These are phyloP conservation scores for Chrysopilus asiliformis DNA, from an alignment of 2,888 invertebrate genomes.

Conservation along the genomic window DNA sequence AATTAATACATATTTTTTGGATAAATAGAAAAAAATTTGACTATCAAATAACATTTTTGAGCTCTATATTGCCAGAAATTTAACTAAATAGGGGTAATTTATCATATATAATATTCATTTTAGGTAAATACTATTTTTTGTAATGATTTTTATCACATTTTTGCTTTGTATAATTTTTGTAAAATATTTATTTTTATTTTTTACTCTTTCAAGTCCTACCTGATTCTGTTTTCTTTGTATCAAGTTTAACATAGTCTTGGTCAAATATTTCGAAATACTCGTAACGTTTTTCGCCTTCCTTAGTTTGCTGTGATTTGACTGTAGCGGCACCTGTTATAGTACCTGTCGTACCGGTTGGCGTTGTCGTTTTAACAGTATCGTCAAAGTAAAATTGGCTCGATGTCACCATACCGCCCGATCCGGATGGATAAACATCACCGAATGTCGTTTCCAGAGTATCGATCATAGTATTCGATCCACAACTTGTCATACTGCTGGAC, in stretches of 20 bases:
- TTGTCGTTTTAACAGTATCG: slow-evolving; percentile 1
- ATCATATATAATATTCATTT: no score
- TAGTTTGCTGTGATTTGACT: slow-evolving; percentile 2
- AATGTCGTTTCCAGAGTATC: slow-evolving; percentile 47
- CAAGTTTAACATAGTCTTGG: slow-evolving; percentile 11
- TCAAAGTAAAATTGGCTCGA: not conserved
- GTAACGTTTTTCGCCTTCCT: slow-evolving; percentile 10
- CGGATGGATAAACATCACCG: slow-evolving; percentile 12
- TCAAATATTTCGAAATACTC: slow-evolving; percentile 14
- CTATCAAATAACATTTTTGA: slow-evolving; percentile 7
- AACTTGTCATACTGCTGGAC: slow-evolving; percentile 74
- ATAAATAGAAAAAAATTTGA: not conserved
- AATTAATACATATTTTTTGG: no score
- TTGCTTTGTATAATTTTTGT: no score
- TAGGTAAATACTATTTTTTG: no score
- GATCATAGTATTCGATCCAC: slow-evolving; percentile 72
- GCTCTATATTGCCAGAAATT: slow-evolving; percentile 9
- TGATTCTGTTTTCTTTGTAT: slow-evolving; percentile 9
- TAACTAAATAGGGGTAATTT: no score
- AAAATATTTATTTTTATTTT: not conserved
- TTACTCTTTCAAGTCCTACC: slow-evolving; percentile 9
- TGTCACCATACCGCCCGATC: slow-evolving; percentile 1
- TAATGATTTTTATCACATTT: no score
- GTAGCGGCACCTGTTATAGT: slow-evolving; percentile 3
- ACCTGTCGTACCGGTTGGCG: slow-evolving; percentile 3